Conservation (phyloP, 2,113 vertebrate species). For the Calidris pugnax region DNA sequence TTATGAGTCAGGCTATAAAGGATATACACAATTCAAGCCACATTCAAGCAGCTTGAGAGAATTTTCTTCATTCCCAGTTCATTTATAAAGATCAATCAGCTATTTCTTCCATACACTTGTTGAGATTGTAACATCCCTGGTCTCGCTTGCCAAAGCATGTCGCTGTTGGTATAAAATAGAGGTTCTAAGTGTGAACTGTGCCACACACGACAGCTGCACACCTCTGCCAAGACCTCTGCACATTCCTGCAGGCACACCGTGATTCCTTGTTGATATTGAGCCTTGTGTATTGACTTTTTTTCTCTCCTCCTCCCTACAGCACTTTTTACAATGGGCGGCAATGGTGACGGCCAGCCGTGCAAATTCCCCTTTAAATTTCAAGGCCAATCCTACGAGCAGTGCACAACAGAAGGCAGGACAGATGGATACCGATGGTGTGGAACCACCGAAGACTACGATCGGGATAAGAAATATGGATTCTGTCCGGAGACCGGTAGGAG, state of each 20-base stretch:
- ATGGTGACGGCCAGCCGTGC: slow-evolving; percentile 88
- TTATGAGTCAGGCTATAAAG: not conserved
- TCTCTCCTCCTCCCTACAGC: slow-evolving; percentile 64
- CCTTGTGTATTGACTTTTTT: not conserved
- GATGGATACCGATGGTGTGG: slow-evolving; percentile 97
- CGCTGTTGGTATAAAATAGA: not conserved
- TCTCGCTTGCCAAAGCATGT: not conserved
- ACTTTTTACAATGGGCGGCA: slow-evolving; percentile 92
- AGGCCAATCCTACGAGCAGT: slow-evolving; percentile 84
- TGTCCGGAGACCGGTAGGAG: slow-evolving; percentile 91
- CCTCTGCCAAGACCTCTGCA: not conserved
- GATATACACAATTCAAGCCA: not conserved
- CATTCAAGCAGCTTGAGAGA: not conserved
- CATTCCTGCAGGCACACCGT: fast-evolving
- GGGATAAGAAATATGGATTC: slow-evolving; percentile 91
- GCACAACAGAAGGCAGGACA: slow-evolving; percentile 90
- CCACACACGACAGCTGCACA: fast-evolving
- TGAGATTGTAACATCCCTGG: not conserved
- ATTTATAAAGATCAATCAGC: not conserved
- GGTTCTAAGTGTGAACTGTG: not conserved
- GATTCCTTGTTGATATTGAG: not conserved
- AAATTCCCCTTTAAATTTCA: slow-evolving; percentile 96
- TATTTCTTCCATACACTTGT: not conserved
- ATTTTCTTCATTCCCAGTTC: not conserved
- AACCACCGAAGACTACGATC: slow-evolving; percentile 94